Base-by-base conservation (phyloP, 2,888 invertebrate genomes). In the Apamea monoglypha region DNA sequence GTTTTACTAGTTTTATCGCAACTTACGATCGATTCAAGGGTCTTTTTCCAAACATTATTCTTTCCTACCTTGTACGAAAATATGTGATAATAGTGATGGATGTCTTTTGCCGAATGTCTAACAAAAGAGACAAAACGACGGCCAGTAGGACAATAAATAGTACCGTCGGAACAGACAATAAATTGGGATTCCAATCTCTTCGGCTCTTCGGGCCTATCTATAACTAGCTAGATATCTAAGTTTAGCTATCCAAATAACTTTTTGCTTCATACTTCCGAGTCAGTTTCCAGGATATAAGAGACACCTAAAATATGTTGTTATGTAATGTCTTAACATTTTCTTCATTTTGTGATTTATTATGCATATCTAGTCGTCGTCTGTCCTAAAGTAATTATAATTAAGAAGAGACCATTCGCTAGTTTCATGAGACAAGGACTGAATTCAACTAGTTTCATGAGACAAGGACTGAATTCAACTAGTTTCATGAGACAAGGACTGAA, bases 121-220 rank as follows among this genome's bases (percentile, higher is more conserved):
- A 89, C 83, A 87, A 89, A 89, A 78, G 74, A 79, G 75, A 84
- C 79, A 84, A 85, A 80, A 78, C 80, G 72, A 67, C 5, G 79
- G 32, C 74, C 50, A 63, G 61, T 44, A 76, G 63, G 66, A 83
- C 81, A 86, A 89, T 89, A 83, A 89, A 88, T 88, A 84, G 68
- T 83, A 61, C 74, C 76, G 78, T 64, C 59, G 36, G 81, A 64
- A 74, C 56, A 72, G 74, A 80, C 74, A 72, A 86, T 86, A 87
- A 81, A 84, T 84, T 86, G 88, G 81, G 74, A 88, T 88, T 88
- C 84, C 88, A 79, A 84, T 86, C 80, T 88, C 76, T 85, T 84
- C 66, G 72, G 59, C 44, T 81, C 53, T 76, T 53, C 56, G 71
- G 47, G 53, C 29, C 56, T 40, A 64, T 69, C 47, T 64, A 59